Base-by-base conservation (phyloP, 2,797 vertebrate species). In the Anniella stebbinsi region DNA sequence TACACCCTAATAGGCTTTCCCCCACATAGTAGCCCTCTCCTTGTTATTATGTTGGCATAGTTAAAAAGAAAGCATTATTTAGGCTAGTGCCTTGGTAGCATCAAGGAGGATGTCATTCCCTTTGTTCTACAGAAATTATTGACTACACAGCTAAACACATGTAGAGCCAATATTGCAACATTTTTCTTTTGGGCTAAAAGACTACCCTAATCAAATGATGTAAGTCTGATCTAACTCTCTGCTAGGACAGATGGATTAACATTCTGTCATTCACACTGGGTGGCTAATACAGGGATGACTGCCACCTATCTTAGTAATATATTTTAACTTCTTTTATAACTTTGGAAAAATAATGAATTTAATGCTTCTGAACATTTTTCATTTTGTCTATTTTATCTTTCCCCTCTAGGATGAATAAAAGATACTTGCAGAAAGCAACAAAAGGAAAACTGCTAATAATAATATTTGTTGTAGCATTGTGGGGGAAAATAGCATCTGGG, bases 391-490 rank as follows among this genome's bases (percentile, higher is more conserved):
- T 93, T 96, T 94, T 51, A 48, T 70, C 96, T 88, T 92, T 96
- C 2, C 41, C 48, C 21, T 94, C 41, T 96, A 99, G 99, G 98
- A 99, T 99, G 99, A 99, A 97, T 98, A 98, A 98, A 96, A 98
- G 97, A 97, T 98, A 98, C 95, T 95, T 97, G 91, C 98, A 97
- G 96, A 98, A 98, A 97, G 97, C 98, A 98, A 98, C 97, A 96
- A 98, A 98, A 98, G 98, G 98, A 95, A 98, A 98, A 97, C 97
- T 99, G 95, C 98, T 99, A 93, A 97, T 99, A 95, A 97, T 99
- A 97, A 98, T 99, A 97, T 98, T 98, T 92, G 96, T 98, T 94
- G 96, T 99, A 96, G 98, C 98, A 1, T 95, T 99, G 93, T 98
- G 98, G 98, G 98, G 98, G 84, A 98, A 98, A 97, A 96, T 98